phyloP scores from a whole-genome alignment of 1,140 invertebrate species.

The Megalopta genalis region DNA sequence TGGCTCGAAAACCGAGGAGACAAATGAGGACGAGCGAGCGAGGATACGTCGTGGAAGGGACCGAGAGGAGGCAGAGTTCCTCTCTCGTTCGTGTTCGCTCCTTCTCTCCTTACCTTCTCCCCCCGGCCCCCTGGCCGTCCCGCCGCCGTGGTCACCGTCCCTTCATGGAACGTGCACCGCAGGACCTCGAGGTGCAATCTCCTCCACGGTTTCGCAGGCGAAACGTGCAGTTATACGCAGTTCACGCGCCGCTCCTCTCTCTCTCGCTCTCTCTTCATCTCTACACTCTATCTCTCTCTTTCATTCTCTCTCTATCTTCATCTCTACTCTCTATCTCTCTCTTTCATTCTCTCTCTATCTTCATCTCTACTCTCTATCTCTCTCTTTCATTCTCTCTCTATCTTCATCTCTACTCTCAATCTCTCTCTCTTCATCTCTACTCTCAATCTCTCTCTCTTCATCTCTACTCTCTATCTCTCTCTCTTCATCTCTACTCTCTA shows the following conservation, averaged over 20 bases:
- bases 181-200: slow-evolving; percentile 63
- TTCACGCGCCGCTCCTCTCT: slow-evolving; percentile 42
- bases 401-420: no score
- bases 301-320: no score
- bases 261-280: no score
- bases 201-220: slow-evolving; percentile 57
- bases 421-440: no score
- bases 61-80: slow-evolving; percentile 14
- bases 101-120: not conserved
- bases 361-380: no score
- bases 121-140: not conserved
- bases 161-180: slow-evolving; percentile 48
- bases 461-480: no score
- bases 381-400: no score
- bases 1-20: slow-evolving; percentile 49
- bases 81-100: slow-evolving; percentile 31
- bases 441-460: no score
- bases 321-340: no score
- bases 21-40: slow-evolving; percentile 45
- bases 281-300: no score
- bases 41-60: slow-evolving; percentile 39
- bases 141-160: not conserved
- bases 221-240: slow-evolving; percentile 64
- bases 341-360: no score
- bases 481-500: no score